Percentiles rank a stretch among this genome's conserved stretches.
These are phyloP conservation scores for Galeopterus variegatus DNA, from an alignment of 2,113 vertebrate species.

Conservation along the genomic window DNA sequence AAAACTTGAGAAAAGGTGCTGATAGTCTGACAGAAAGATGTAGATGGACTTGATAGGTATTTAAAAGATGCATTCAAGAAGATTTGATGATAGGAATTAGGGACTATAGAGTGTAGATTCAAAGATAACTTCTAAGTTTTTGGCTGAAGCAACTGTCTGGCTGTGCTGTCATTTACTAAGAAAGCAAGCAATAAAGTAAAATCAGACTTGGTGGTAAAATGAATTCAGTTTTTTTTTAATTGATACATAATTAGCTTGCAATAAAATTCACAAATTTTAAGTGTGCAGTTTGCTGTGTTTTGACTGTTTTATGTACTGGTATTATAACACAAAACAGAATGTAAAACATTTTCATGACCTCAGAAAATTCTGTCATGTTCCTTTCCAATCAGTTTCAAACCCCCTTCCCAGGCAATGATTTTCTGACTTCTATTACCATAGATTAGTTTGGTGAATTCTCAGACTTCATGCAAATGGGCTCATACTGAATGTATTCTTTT, in stretches of 20 bases:
- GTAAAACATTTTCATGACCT: background rate
- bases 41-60: background rate
- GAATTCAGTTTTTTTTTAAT: background rate
- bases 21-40: background rate
- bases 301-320: background rate
- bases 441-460: background rate
- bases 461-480: background rate
- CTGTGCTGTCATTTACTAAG: background rate
- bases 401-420: background rate
- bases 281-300: background rate
- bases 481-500: no score
- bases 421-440: background rate
- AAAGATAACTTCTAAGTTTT: background rate
- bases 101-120: background rate
- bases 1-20: background rate
- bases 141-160: background rate
- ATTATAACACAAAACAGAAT: background rate
- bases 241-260: background rate
- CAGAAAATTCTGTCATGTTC: background rate
- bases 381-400: background rate
- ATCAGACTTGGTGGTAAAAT: background rate
- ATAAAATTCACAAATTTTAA: background rate
- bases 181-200: background rate
- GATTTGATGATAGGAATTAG: background rate
- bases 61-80: constrained; percentile 7